Conservation (phyloP, 1,140 invertebrate species). For the Delia radicum region DNA sequence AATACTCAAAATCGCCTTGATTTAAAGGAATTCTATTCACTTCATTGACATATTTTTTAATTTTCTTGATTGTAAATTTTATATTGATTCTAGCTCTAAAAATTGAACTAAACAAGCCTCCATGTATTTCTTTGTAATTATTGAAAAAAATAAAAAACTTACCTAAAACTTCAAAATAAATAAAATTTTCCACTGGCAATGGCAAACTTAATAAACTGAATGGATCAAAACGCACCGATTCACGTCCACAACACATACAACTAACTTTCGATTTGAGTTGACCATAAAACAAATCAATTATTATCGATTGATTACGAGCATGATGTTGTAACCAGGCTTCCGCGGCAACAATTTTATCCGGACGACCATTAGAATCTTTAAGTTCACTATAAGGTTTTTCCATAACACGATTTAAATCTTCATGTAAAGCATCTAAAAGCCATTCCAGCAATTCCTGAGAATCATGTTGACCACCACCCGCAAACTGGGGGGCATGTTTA, state of each 20-base stretch:
- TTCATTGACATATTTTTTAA: too few species aligned
- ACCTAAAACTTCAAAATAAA: slow-evolving; percentile 74
- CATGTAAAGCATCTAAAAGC: slow-evolving; percentile 84
- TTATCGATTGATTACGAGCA: slow-evolving; percentile 76
- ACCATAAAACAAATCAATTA: slow-evolving; percentile 88
- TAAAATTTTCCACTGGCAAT: slow-evolving; percentile 76
- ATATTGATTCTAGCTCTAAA: too few species aligned
- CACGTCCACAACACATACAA: slow-evolving; percentile 75
- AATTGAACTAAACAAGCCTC: too few species aligned
- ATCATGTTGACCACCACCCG: slow-evolving; percentile 87
- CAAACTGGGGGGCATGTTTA: slow-evolving; percentile 80
- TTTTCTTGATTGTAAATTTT: too few species aligned
- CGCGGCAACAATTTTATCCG: slow-evolving; percentile 73
- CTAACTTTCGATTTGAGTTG: slow-evolving; percentile 83
- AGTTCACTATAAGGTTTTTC: slow-evolving; percentile 69
- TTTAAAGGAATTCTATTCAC: too few species aligned
- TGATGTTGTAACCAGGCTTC: slow-evolving; percentile 85
- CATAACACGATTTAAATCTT: slow-evolving; percentile 80
- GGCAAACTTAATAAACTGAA: slow-evolving; percentile 86
- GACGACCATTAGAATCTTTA: slow-evolving; percentile 75
- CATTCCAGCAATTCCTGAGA: slow-evolving; percentile 84
- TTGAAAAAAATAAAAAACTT: slow-evolving; percentile 34
- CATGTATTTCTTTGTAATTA: too few species aligned
- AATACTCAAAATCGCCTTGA: too few species aligned
- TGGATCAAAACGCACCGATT: slow-evolving; percentile 84